Conservation (phyloP, 2,113 vertebrate genomes). For the Catharus bicknelli region DNA sequence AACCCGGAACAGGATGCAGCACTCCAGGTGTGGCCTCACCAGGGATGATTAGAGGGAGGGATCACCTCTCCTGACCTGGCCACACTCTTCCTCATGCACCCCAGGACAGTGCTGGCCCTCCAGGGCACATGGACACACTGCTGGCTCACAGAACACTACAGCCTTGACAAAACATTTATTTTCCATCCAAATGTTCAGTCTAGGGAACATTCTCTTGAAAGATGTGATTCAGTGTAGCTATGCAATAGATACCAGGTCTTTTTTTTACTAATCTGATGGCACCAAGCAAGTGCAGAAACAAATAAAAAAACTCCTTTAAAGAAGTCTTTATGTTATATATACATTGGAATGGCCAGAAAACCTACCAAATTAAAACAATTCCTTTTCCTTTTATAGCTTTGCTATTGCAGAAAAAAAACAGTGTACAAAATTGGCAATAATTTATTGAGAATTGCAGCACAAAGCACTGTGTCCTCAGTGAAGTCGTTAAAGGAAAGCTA, state of each 20-base stretch:
- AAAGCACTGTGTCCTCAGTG: not conserved
- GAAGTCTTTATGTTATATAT: not conserved
- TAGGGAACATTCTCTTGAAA: not conserved
- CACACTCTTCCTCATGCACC: not conserved
- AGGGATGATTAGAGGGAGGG: not conserved
- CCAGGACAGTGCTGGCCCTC: not conserved
- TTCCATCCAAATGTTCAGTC: not conserved
- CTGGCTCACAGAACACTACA: fast-evolving
- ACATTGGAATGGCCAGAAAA: not conserved
- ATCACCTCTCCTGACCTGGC: too few relatives aligned
- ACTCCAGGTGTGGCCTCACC: too few relatives aligned
- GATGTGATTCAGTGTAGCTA: not conserved
- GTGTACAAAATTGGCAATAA: not conserved
- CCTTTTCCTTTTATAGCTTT: not conserved
- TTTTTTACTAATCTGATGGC: not conserved
- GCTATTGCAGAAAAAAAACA: not conserved
- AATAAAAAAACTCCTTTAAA: not conserved
- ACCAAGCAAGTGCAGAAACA: not conserved
- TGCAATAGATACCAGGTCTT: not conserved
- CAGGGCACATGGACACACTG: not conserved
- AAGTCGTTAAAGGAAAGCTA: not conserved
- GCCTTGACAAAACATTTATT: not conserved
- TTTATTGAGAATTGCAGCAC: not conserved
- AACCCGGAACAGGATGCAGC: not conserved
- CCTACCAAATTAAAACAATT: not conserved